phyloP scores from a whole-genome alignment of 2,113 vertebrate genomes.

The Mus spicilegus region DNA sequence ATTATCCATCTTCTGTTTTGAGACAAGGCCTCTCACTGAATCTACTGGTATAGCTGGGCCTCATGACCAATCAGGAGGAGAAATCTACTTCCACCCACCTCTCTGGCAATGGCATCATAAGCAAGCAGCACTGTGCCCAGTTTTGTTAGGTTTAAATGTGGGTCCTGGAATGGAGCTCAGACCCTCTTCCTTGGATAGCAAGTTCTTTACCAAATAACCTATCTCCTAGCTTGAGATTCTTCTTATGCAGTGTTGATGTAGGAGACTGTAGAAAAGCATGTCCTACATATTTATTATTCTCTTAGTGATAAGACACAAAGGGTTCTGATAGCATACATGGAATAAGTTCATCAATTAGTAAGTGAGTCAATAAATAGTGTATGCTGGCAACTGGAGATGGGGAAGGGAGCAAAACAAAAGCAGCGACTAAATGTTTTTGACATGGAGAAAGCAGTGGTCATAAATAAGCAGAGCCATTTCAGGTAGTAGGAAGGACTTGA shows the following conservation, averaged over 20 bases:
- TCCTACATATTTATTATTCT: neutral
- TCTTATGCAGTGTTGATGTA: neutral
- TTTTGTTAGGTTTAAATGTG: neutral
- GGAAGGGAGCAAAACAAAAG: neutral
- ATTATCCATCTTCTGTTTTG: too few relatives aligned
- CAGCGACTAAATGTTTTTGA: neutral
- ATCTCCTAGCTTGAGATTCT: neutral
- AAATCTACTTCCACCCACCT: too few relatives aligned
- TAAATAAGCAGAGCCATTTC: neutral
- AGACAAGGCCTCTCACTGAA: neutral
- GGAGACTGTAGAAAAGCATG: neutral
- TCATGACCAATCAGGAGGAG: neutral
- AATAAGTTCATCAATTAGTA: slow-evolving; percentile 18
- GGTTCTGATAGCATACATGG: neutral
- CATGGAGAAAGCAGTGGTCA: neutral
- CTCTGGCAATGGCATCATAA: neutral
- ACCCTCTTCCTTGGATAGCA: neutral
- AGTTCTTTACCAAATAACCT: neutral
- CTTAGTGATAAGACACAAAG: slow-evolving; percentile 8
- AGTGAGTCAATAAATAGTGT: neutral
- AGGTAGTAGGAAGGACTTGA: neutral
- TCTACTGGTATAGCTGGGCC: too few relatives aligned
- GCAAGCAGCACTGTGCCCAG: neutral
- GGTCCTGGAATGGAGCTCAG: neutral
- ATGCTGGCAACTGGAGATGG: neutral